Conservation (phyloP, 92 coral and sea anemone genomes). For the Heliopora coerulea region DNA sequence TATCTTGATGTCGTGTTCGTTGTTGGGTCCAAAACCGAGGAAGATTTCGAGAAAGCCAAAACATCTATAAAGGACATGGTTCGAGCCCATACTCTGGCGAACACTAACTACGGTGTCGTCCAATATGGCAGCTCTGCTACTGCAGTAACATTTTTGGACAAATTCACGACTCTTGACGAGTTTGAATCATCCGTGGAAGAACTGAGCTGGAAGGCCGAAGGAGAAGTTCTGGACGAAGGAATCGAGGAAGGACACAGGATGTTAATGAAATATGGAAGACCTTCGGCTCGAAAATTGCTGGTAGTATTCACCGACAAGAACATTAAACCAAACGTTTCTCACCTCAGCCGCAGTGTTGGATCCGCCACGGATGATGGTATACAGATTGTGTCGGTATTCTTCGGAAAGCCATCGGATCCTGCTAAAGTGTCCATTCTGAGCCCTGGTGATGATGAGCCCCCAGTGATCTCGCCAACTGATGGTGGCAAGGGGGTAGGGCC, state of each 20-base stretch:
- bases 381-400: constrained; percentile 7
- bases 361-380: constrained; percentile 12
- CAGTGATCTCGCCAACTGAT: constrained; percentile 27
- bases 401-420: constrained; percentile 21
- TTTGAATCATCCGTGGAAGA: constrained; percentile 15
- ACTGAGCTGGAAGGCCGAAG: constrained; percentile 12
- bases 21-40: constrained; percentile 15
- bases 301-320: constrained; percentile 64
- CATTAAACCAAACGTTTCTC: constrained; percentile 5
- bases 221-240: background rate
- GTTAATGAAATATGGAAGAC: constrained; percentile 51
- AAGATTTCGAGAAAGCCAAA: constrained; percentile 36
- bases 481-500: constrained; percentile 8
- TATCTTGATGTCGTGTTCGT: constrained; percentile 33
- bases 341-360: constrained; percentile 9
- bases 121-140: constrained; percentile 20
- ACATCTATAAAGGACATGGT: constrained; percentile 3
- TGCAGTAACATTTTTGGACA: constrained; percentile 9
- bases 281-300: constrained; percentile 66
- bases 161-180: constrained; percentile 8
- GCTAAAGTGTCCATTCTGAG: constrained; percentile 12
- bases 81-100: constrained; percentile 1
- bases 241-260: constrained; percentile 20
- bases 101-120: constrained; percentile 19
- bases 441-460: constrained; percentile 17